Evolutionary conservation across 1,140 invertebrate genomes (phyloP).

Genomic region (Archivesica marissinica): DNA sequence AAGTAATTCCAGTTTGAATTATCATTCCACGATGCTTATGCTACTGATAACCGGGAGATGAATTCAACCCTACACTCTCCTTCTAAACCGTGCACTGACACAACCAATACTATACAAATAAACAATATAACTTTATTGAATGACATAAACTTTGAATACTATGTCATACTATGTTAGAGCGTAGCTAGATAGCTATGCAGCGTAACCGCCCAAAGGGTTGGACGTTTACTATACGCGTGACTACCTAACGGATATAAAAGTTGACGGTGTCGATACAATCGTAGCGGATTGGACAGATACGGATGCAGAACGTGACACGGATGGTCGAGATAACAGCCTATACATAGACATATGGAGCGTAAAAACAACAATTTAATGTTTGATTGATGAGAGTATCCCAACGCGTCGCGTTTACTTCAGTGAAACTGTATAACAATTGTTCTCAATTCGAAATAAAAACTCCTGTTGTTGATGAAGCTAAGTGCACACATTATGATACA

Average conservation of each 20-base stretch:
- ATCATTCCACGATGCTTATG: constrained; percentile 3
- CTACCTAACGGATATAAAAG: neutral
- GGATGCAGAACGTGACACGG: neutral
- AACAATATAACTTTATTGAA: neutral
- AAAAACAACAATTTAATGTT: too few relatives aligned
- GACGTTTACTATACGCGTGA: neutral
- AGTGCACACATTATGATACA: too few relatives aligned
- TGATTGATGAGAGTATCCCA: too few relatives aligned
- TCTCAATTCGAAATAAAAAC: too few relatives aligned
- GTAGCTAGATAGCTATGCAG: neutral
- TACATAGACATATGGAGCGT: neutral
- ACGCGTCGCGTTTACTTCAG: too few relatives aligned
- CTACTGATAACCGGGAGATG: neutral
- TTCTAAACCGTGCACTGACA: neutral
- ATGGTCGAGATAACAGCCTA: neutral
- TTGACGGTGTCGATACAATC: constrained; percentile 25
- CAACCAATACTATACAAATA: neutral
- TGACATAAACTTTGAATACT: neutral
- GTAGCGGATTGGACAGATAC: neutral
- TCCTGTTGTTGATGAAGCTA: too few relatives aligned
- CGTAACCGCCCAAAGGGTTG: neutral
- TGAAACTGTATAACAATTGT: too few relatives aligned
- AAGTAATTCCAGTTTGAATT: neutral
- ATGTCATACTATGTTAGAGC: neutral
- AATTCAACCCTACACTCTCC: neutral